phyloP scores from a whole-genome alignment of 1,140 invertebrate species.

The Drosophila melanica region DNA sequence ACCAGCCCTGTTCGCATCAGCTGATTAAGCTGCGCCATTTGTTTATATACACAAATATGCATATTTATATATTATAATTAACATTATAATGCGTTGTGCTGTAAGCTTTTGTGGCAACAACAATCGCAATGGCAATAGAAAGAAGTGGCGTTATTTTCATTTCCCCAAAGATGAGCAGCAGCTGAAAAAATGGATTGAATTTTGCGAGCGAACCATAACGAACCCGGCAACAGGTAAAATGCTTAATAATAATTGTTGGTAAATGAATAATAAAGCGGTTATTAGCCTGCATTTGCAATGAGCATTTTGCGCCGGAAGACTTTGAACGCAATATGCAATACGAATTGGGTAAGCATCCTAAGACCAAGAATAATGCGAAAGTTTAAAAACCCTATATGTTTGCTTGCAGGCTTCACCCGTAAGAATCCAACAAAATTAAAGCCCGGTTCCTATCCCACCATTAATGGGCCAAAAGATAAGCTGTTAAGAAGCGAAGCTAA shows the following conservation, averaged over 20 bases:
- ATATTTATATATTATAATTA: slow-evolving; percentile 2
- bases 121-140: slow-evolving; percentile 43
- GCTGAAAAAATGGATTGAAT: slow-evolving; percentile 50
- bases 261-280: neutral
- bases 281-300: slow-evolving; percentile 58
- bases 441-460: slow-evolving; percentile 38
- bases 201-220: slow-evolving; percentile 36
- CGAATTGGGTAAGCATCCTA: slow-evolving; percentile 30
- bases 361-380: too few species aligned
- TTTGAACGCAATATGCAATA: slow-evolving; percentile 61
- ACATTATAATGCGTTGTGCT: slow-evolving; percentile 49
- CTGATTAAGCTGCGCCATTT: slow-evolving; percentile 14
- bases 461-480: slow-evolving; percentile 5
- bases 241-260: neutral
- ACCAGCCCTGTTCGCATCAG: slow-evolving; percentile 18
- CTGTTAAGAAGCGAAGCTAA: neutral
- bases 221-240: slow-evolving; percentile 47
- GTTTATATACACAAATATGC: slow-evolving; percentile 8
- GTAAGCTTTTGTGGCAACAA: slow-evolving; percentile 57
- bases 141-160: slow-evolving; percentile 52
- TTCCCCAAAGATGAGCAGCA: slow-evolving; percentile 40
- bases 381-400: neutral
- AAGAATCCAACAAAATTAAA: slow-evolving; percentile 54
- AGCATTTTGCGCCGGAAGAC: slow-evolving; percentile 46
- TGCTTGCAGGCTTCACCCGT: slow-evolving; percentile 33